A percentile compares a stretch with the other conserved stretches of the same genome.
Conservation (phyloP, 2,797 vertebrate species). For the Pantherophis vulpinus region DNA sequence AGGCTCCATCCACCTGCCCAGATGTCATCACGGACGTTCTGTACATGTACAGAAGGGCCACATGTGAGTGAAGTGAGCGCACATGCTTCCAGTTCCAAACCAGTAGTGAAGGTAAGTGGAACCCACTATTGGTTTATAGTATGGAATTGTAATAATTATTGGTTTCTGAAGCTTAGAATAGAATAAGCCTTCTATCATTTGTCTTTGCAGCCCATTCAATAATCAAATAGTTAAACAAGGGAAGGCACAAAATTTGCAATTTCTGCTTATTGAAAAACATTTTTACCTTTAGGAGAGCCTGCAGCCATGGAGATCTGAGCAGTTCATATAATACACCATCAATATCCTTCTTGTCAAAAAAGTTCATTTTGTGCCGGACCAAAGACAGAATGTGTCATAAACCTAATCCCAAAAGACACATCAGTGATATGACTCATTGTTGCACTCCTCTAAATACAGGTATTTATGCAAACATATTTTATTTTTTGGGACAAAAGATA, state of each 20-base stretch:
- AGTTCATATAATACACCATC: conserved; percentile 83
- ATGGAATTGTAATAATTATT: not conserved
- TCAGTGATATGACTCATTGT: not conserved
- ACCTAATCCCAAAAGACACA: conserved; percentile 69
- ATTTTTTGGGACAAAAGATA: not conserved
- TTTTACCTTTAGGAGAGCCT: conserved; percentile 88
- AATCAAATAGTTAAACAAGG: not conserved
- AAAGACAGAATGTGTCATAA: conserved; percentile 82
- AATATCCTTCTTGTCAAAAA: conserved; percentile 79
- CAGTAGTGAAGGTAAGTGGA: too few species aligned
- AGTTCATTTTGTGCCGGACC: conserved; percentile 81
- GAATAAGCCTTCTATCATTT: not conserved
- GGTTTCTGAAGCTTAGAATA: too few species aligned
- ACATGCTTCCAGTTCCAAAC: too few species aligned
- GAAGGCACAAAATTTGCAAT: not conserved
- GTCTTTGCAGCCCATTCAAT: not conserved
- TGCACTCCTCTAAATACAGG: not conserved
- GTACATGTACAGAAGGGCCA: too few species aligned
- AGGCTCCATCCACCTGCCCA: too few species aligned
- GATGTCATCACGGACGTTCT: too few species aligned
- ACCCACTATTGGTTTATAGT: too few species aligned
- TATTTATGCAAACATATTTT: not conserved
- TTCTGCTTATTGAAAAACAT: not conserved
- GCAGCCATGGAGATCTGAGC: conserved; percentile 86
- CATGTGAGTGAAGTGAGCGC: too few species aligned